Conservation (phyloP, 1,140 invertebrate genomes). For the Oryzaephilus surinamensis region DNA sequence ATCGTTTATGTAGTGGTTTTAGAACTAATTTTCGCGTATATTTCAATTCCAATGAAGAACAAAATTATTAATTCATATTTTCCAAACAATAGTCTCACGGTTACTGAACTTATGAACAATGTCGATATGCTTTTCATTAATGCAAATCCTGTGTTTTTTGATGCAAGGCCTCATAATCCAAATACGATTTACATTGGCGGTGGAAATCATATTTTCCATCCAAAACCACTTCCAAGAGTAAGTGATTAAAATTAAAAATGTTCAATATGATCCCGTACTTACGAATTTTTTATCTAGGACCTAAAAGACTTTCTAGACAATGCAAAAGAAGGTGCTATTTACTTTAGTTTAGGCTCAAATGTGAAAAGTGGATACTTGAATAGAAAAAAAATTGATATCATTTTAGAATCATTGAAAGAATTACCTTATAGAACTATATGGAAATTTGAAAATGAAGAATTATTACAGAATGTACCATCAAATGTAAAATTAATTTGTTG, state of each 20-base stretch:
- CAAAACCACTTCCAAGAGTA: slow-evolving; percentile 33
- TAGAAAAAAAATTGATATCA: slow-evolving; percentile 7
- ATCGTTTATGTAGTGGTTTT: slow-evolving; percentile 20
- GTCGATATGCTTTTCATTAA: slow-evolving; percentile 42
- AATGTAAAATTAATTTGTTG: slow-evolving; percentile 33
- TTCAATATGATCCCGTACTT: background rate
- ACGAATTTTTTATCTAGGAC: slow-evolving; percentile 29
- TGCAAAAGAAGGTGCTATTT: slow-evolving; percentile 40
- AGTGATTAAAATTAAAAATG: slow-evolving; percentile 10
- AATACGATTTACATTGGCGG: slow-evolving; percentile 40
- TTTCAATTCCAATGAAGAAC: slow-evolving; percentile 15
- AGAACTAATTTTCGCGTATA: slow-evolving; percentile 9
- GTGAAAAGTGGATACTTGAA: slow-evolving; percentile 30
- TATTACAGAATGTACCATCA: slow-evolving; percentile 31
- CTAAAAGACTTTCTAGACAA: slow-evolving; percentile 35
- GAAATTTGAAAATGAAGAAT: slow-evolving; percentile 37
- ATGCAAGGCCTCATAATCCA: slow-evolving; percentile 37
- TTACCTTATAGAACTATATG: slow-evolving; percentile 36
- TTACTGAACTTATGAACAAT: slow-evolving; percentile 18
- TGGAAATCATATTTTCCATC: slow-evolving; percentile 37
- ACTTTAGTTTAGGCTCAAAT: slow-evolving; percentile 44
- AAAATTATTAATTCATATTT: slow-evolving; percentile 21
- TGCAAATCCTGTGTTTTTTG: slow-evolving; percentile 37
- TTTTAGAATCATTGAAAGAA: slow-evolving; percentile 29
- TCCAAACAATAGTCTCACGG: slow-evolving; percentile 21